Conservation (phyloP, 1,140 invertebrate genomes). For the Drosophila rhopaloa region DNA sequence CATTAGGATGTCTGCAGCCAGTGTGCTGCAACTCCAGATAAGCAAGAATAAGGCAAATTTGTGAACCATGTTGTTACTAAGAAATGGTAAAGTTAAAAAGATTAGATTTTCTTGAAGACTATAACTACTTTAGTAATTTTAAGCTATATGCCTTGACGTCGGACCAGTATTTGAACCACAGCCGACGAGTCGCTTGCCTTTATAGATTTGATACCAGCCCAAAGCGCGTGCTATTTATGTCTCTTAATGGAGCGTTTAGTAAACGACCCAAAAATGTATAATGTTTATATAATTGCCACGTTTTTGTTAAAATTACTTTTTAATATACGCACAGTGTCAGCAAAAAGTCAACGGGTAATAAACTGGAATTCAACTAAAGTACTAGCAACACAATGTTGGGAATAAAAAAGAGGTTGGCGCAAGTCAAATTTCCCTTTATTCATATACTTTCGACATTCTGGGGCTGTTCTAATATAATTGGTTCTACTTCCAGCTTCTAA, state of each 20-base stretch:
- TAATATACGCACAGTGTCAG: conserved; percentile 34
- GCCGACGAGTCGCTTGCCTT: conserved; percentile 5
- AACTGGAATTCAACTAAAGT: conserved; percentile 22
- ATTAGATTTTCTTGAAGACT: not conserved
- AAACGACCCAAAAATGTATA: conserved; percentile 29
- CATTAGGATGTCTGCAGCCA: conserved; percentile 84
- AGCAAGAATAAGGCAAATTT: conserved; percentile 47
- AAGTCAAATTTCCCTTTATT: conserved; percentile 6
- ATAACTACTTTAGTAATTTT: conserved; percentile 2
- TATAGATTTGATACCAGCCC: conserved; percentile 26
- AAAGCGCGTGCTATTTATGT: conserved; percentile 43
- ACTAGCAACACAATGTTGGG: not conserved
- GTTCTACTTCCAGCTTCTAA: conserved; percentile 3
- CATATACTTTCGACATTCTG: not conserved
- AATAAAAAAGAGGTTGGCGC: not conserved
- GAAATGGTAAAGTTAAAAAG: not conserved
- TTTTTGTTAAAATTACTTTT: conserved; percentile 37
- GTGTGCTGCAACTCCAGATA: conserved; percentile 39
- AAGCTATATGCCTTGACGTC: conserved; percentile 25
- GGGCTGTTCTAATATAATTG: conserved; percentile 1
- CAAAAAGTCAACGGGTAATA: conserved; percentile 33
- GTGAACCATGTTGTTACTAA: conserved; percentile 60
- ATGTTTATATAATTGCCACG: conserved; percentile 43
- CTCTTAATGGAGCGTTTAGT: conserved; percentile 69
- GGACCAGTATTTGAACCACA: conserved; percentile 27